phyloP scores from a whole-genome alignment of 2,113 vertebrate species.

The Pterocles orientalis region DNA sequence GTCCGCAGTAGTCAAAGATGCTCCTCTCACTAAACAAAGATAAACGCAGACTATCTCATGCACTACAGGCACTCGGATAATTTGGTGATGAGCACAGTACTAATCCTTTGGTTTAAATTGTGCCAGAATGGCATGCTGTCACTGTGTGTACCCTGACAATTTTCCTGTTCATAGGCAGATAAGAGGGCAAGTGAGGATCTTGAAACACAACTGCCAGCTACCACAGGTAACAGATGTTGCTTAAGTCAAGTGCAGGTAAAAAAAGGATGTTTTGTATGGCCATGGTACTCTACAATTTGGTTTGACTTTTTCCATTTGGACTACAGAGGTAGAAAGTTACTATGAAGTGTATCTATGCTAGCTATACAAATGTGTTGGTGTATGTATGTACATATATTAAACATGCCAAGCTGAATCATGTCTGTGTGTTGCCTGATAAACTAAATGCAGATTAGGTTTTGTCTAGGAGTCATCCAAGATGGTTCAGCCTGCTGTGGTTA shows the following conservation, averaged over 20 bases:
- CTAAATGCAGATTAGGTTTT: background rate
- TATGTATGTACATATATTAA: background rate
- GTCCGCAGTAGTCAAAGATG: background rate
- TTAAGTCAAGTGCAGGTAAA: background rate
- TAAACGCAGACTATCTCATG: background rate
- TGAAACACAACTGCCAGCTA: background rate
- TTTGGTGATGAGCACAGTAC: background rate
- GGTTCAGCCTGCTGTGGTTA: background rate
- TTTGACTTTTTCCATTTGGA: background rate
- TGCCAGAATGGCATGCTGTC: background rate
- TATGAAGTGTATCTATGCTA: background rate
- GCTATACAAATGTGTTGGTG: background rate
- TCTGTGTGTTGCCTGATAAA: background rate
- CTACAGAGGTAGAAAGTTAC: background rate
- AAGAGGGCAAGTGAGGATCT: background rate
- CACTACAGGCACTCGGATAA: background rate
- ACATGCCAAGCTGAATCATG: background rate
- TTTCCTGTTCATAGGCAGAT: background rate
- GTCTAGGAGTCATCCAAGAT: background rate
- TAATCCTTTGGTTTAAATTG: background rate
- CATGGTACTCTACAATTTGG: accelerated
- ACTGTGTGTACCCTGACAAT: background rate
- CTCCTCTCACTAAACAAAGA: background rate
- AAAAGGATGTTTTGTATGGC: background rate
- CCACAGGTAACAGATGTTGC: background rate